Conservation (phyloP, 2,888 invertebrate species). For the Metacarcinus magister region DNA sequence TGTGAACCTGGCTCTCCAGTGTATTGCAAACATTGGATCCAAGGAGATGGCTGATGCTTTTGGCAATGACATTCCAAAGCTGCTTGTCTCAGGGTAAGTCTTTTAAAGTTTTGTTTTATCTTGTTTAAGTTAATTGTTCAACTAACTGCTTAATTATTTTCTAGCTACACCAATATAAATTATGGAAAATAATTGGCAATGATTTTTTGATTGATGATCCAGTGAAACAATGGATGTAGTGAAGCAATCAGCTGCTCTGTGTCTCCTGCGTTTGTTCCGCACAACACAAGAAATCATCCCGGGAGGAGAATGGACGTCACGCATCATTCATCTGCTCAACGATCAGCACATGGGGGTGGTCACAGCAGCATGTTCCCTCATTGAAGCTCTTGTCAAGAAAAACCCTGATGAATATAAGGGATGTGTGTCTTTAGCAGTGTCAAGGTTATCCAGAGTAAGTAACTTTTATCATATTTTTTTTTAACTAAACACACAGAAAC, state of each 20-base stretch:
- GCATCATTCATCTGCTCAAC: constrained; percentile 98
- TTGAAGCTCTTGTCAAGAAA: constrained; percentile 98
- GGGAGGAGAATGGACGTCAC: constrained; percentile 98
- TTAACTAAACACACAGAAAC: neutral
- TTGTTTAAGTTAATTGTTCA: too few species aligned
- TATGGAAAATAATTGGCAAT: neutral
- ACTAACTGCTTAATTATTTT: too few species aligned
- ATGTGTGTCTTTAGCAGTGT: constrained; percentile 98
- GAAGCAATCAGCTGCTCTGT: constrained; percentile 99
- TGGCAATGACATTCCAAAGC: constrained; percentile 98
- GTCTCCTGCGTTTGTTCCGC: constrained; percentile 95
- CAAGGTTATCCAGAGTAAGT: constrained; percentile 94
- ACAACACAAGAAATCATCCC: constrained; percentile 93
- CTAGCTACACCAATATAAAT: too few species aligned
- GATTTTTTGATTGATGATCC: constrained; percentile 69
- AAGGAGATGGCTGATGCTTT: constrained; percentile 99
- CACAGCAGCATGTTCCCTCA: constrained; percentile 98
- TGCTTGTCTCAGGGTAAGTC: constrained; percentile 96
- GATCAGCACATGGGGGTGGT: constrained; percentile 99
- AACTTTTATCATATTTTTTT: neutral
- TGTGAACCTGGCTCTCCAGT: constrained; percentile 98
- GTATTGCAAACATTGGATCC: constrained; percentile 99
- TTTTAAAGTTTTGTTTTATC: neutral
- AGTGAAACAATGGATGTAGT: constrained; percentile 99
- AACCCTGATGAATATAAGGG: constrained; percentile 99